Conservation (phyloP, 1,140 invertebrate species). For the Latrodectus geometricus region DNA sequence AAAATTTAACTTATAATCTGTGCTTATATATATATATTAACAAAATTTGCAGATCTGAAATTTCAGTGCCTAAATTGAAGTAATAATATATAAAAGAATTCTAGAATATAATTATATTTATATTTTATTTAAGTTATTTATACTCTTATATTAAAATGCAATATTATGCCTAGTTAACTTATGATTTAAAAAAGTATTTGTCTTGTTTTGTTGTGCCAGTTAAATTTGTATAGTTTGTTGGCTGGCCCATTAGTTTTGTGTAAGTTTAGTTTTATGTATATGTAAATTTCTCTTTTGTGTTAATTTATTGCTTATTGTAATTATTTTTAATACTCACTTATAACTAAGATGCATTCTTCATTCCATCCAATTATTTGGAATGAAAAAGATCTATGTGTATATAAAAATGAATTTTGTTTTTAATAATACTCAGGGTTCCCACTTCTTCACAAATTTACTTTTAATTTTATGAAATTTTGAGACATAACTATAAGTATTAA, state of each 20-base stretch:
- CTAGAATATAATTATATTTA: background rate
- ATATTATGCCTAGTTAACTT: background rate
- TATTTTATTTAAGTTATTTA: background rate
- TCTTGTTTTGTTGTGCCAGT: conserved; percentile 12
- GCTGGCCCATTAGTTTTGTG: conserved; percentile 26
- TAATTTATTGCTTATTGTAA: conserved; percentile 27
- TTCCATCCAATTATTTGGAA: no score
- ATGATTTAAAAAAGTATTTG: background rate
- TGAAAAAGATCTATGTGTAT: no score
- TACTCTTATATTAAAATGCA: background rate
- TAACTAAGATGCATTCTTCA: no score
- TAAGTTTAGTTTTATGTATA: conserved; percentile 22
- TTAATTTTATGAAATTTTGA: no score
- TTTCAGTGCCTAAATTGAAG: background rate
- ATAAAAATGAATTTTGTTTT: no score
- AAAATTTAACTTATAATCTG: background rate
- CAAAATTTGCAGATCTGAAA: background rate
- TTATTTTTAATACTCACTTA: no score
- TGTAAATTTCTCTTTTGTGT: conserved; percentile 26
- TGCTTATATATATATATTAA: background rate
- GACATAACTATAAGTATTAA: no score
- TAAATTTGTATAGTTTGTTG: conserved; percentile 3
- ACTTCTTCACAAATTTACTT: no score
- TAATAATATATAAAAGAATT: background rate
- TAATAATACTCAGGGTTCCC: no score